Evolutionary conservation across 2,888 invertebrate species (phyloP), one percentile per base, ranked within the genome.

Genomic region (Xestia sexstrigata): DNA sequence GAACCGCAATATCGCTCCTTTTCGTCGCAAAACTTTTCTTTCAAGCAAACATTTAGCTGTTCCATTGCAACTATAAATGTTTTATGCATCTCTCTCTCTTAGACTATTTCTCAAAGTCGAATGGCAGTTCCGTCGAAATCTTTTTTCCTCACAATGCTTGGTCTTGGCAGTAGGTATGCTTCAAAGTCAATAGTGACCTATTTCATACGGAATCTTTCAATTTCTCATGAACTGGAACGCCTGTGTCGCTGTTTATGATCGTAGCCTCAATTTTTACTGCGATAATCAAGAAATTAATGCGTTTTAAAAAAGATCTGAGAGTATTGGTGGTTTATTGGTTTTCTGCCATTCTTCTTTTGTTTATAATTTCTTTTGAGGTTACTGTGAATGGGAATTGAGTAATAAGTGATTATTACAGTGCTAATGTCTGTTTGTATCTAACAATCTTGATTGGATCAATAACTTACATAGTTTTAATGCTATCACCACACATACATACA

Each of bases 161-260:
- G 60, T n/a, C n/a, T 65, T 65, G 65, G 42, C 23, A 65, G 42
- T 63, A 70, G 78, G 78, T 65, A 55, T 82, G 78, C 79, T 78
- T 86, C 84, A 79, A 86, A 86, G 84, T 83, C 84, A 84, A 84
- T 84, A 73, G 79, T 74, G 84, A 86, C 84, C 84, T 83, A 84
- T 65, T 84, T 84, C 67, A 82, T 86, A 78, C 66, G 72, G 63
- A 84, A 86, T 86, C 84, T 86, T 84, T 84, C 76, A 84, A 84
- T 86, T 79, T 78, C 76, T 63, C 65, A 71, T 76, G 70, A 87
- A 84, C 65, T 80, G 66, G 72, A 77, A 77, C 72, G 75, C 58
- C 58, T 87, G 60, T 74, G 83, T 71, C 62, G 49, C 71, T 68
- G 70, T 74, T 70, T 84, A 66, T 74, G 77, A 84, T 76, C 47